Evolutionary conservation across 2,888 invertebrate species (phyloP), one percentile per base, ranked within the genome.

Genomic region (Himalopsyche tibetana): DNA sequence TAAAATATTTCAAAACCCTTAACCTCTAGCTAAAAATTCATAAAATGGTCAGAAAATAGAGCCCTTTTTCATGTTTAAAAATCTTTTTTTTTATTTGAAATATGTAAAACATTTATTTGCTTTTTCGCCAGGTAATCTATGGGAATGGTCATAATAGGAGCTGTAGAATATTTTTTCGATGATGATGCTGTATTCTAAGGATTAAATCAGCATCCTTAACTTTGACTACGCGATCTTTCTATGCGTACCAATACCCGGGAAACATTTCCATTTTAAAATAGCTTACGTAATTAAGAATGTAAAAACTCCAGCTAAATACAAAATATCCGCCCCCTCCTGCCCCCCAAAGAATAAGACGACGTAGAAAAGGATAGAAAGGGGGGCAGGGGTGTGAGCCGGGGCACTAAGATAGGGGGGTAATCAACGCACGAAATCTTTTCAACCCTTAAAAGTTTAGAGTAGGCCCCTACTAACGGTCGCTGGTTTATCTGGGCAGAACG

Each of bases 371-470:
- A 63, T 63, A 63, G 63, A 63, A 63, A 80, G 84, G 55, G 84
- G 51, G 74, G 86, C 55, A 42, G 79, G 69, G 69, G 19, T 45
- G 80, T 84, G 80, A 80, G 55, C 38, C 63, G 69, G 88, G 88
- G 88, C 89, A 63, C 63, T 63, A 63, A 88, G 86, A 83, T 85
- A 89, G 89, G 88, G 89, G 88, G 92, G 93, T 93, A 93, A 93
- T 94, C 94, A 94, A 94, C 94, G 93, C 94, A 94, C 94, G 94
- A 94, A 94, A 94, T 94, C 94, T 94, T 94, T 94, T 93, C 91
- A 88, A 93, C 93, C 93, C 93, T 93, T 93, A 93, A 94, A 94
- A 94, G 94, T 94, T 94, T 91, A 91, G 93, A 93, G 93, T 93
- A 63, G 63, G 63, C 63, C 86, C 84, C 84, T 80, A 86, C 88